Conservation (phyloP, 2,888 invertebrate species). For the Cosmia pyralina region DNA sequence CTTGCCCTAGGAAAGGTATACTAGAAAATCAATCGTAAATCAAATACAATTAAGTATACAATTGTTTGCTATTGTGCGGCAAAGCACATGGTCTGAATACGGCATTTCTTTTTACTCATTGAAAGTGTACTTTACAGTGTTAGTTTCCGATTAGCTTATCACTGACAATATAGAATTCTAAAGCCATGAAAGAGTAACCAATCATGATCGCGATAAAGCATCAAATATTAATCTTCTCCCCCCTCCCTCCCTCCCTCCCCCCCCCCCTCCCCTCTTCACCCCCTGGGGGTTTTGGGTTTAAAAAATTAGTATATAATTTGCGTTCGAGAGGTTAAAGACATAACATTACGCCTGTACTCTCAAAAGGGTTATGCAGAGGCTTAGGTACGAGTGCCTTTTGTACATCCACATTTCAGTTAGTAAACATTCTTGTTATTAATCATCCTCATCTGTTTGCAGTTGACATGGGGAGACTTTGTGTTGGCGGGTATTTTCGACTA, state of each 20-base stretch:
- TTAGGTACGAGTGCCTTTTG: too few species aligned
- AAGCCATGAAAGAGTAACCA: neutral
- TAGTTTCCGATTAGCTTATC: too few species aligned
- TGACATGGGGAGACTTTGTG: slow-evolving; percentile 73
- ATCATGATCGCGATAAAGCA: neutral
- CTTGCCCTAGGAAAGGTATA: slow-evolving; percentile 70
- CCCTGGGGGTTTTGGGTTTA: too few species aligned
- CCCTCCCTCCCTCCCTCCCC: too few species aligned
- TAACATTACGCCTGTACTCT: neutral
- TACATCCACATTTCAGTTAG: neutral
- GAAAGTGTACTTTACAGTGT: neutral
- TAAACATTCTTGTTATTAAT: neutral
- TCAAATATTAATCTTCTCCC: neutral
- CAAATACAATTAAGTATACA: too few species aligned
- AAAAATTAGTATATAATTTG: too few species aligned
- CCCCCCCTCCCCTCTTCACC: too few species aligned
- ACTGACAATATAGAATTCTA: neutral
- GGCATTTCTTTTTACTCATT: neutral
- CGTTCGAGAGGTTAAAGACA: too few species aligned
- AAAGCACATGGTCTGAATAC: neutral
- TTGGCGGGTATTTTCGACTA: slow-evolving; percentile 69
- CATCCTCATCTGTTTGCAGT: slow-evolving; percentile 59
- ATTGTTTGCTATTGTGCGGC: too few species aligned
- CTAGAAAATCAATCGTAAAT: neutral
- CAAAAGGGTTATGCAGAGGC: too few species aligned